phyloP scores from a whole-genome alignment of 2,888 invertebrate species.

The Metallyticus violacea region DNA sequence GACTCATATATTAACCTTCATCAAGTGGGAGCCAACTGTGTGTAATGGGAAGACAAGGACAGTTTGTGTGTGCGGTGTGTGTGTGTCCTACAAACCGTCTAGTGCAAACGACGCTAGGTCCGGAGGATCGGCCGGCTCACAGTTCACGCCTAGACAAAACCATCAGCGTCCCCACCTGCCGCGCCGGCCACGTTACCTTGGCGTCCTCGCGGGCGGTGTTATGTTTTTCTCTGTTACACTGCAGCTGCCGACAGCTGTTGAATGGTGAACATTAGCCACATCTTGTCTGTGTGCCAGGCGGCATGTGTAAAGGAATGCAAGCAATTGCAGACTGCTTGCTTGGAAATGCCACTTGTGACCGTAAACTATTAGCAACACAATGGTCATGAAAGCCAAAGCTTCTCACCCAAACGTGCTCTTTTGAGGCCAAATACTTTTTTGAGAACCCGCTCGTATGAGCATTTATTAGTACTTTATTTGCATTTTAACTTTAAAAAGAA shows the following conservation, averaged over 20 bases:
- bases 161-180: background rate
- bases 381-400: too few species aligned
- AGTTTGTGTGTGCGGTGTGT: background rate
- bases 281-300: background rate
- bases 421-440: too few species aligned
- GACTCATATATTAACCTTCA: background rate
- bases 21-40: background rate
- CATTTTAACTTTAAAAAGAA: too few species aligned
- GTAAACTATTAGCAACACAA: too few species aligned
- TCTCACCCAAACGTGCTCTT: too few species aligned
- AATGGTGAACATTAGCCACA: too few species aligned
- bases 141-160: background rate
- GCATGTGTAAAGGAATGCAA: background rate
- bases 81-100: background rate
- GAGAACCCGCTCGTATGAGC: too few species aligned
- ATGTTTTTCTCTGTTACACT: too few species aligned
- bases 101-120: too few species aligned
- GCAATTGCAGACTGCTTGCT: background rate
- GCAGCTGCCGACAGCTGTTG: background rate
- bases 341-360: too few species aligned
- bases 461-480: too few species aligned
- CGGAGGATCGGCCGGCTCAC: background rate
- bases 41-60: background rate
- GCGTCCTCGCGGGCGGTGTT: background rate
- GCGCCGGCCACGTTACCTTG: background rate